Evolutionary conservation across 2,797 vertebrate genomes (phyloP).

Genomic region (Poeciliopsis paucimaculata): DNA sequence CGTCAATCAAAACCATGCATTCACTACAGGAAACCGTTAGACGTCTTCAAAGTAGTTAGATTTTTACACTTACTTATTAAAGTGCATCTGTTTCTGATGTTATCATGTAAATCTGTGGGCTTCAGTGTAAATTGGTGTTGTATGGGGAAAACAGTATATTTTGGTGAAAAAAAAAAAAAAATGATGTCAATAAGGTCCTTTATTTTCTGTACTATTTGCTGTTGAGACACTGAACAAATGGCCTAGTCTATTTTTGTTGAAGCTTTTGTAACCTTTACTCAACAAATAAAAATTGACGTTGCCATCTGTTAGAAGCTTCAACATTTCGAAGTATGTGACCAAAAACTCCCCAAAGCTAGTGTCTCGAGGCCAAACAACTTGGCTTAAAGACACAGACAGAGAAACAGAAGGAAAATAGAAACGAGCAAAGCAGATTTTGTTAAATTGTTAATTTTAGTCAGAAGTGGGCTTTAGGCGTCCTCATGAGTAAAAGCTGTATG

Average conservation of each 20-base stretch:
- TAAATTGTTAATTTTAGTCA: not conserved
- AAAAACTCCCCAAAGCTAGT: not conserved
- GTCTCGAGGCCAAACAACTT: not conserved
- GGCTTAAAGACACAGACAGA: not conserved
- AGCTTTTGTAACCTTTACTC: conserved; percentile 58
- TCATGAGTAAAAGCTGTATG: not conserved
- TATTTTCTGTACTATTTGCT: conserved; percentile 10
- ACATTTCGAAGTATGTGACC: conserved; percentile 10
- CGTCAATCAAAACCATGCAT: not conserved
- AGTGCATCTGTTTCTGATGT: not conserved
- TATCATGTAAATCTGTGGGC: not conserved
- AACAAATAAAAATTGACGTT: conserved; percentile 54
- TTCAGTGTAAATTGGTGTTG: not conserved
- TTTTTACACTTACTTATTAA: not conserved
- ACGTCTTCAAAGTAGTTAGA: not conserved
- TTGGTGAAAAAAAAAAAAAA: not conserved
- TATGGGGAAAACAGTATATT: not conserved
- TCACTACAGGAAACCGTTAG: not conserved
- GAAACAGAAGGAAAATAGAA: not conserved
- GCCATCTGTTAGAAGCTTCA: conserved; percentile 50
- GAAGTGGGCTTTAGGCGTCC: not conserved
- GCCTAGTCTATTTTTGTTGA: conserved; percentile 51
- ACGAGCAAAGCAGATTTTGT: not conserved
- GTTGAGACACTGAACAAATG: conserved; percentile 55
- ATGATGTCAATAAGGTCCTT: not conserved